Evolutionary conservation across 2,797 vertebrate species (phyloP).

Genomic region (Paguma larvata): DNA sequence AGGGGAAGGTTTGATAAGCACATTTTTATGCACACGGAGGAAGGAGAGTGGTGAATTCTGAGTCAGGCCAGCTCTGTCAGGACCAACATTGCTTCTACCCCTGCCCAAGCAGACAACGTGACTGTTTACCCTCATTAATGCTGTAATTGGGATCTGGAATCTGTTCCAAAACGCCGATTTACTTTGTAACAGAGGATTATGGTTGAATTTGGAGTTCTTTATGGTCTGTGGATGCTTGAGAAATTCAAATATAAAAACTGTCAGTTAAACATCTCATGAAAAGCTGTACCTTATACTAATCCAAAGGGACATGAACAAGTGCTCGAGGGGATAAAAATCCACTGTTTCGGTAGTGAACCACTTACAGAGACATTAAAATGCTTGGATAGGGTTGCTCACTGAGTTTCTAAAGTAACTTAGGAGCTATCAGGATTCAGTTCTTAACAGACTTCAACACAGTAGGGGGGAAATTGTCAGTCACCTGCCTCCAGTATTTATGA

Average conservation of each 20-base stretch:
- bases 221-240: constrained; percentile 86
- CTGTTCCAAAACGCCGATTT: constrained; percentile 86
- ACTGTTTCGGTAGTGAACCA: constrained; percentile 85
- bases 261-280: constrained; percentile 87
- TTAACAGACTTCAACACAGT: constrained; percentile 83
- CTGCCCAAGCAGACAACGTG: constrained; percentile 75
- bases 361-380: constrained; percentile 88
- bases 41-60: constrained; percentile 38
- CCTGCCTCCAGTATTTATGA: constrained; percentile 87
- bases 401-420: constrained; percentile 86
- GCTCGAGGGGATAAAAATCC: constrained; percentile 86
- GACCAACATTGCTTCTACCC: constrained; percentile 74
- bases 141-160: constrained; percentile 87
- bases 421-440: constrained; percentile 84
- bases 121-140: constrained; percentile 85
- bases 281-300: constrained; percentile 86
- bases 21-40: constrained; percentile 68
- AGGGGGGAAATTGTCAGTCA: constrained; percentile 81
- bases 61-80: constrained; percentile 80
- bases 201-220: constrained; percentile 86
- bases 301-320: constrained; percentile 86
- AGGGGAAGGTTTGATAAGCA: constrained; percentile 80
- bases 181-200: constrained; percentile 86
- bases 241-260: constrained; percentile 90
- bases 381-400: constrained; percentile 71